These are phyloP conservation scores for Operophtera brumata DNA, from an alignment of 2,888 invertebrate species.

Conservation along the genomic window DNA sequence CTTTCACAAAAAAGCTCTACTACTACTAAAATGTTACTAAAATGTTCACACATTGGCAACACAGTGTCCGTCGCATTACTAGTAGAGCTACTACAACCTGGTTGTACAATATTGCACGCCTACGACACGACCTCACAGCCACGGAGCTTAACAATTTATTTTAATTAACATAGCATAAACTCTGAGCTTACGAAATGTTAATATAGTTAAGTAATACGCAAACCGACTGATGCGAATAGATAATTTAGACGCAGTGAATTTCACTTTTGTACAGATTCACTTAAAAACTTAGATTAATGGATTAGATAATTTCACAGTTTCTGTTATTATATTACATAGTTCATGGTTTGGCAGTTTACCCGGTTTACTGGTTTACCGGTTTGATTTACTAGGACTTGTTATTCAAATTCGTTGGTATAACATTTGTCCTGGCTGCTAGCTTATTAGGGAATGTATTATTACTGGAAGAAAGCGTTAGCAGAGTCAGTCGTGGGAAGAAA, in stretches of 20 bases:
- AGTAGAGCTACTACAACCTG: not conserved
- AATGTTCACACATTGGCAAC: not conserved
- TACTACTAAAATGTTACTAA: too few relatives aligned
- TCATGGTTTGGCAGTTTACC: too few relatives aligned
- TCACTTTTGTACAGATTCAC: slow-evolving; percentile 10
- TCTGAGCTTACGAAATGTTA: slow-evolving; percentile 25
- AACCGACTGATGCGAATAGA: slow-evolving; percentile 18
- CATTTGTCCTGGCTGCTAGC: too few relatives aligned
- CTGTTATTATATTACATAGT: not conserved
- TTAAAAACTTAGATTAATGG: slow-evolving; percentile 6
- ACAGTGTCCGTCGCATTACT: not conserved
- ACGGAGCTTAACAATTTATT: slow-evolving; percentile 24
- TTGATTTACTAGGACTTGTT: too few relatives aligned
- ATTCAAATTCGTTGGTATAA: too few relatives aligned
- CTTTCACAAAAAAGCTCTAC: too few relatives aligned
- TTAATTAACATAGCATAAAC: slow-evolving; percentile 23
- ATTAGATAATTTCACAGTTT: not conserved
- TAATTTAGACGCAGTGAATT: slow-evolving; percentile 20
- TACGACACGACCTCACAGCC: not conserved
- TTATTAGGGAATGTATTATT: too few relatives aligned
- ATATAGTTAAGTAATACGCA: slow-evolving; percentile 24
- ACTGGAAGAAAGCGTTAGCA: too few relatives aligned
- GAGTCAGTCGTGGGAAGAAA: too few relatives aligned
- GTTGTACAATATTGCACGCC: not conserved
- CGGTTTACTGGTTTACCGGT: too few relatives aligned